These are phyloP conservation scores for Mycetomoellerius zeteki DNA, from an alignment of 1,140 invertebrate genomes.

Conservation along the genomic window DNA sequence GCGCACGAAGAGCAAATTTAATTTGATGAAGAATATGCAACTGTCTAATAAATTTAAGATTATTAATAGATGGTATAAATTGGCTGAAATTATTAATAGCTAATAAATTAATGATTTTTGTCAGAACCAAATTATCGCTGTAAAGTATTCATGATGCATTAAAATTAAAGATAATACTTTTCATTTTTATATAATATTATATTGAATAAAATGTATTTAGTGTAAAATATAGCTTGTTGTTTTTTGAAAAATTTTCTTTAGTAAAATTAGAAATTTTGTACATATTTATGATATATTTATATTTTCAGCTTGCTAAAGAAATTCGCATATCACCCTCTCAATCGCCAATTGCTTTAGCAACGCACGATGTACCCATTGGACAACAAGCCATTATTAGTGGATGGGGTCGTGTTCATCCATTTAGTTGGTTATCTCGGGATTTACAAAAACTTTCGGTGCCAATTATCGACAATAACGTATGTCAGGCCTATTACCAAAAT, in stretches of 20 bases:
- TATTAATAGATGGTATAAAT: neutral
- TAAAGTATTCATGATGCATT: neutral
- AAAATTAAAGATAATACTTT: neutral
- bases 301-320: slow-evolving; percentile 37
- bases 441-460: slow-evolving; percentile 56
- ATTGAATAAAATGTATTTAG: neutral
- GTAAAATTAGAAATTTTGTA: neutral
- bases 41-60: neutral
- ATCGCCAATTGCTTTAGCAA: slow-evolving; percentile 78
- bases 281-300: slow-evolving; percentile 8
- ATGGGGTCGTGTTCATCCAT: slow-evolving; percentile 81
- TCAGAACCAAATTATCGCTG: neutral
- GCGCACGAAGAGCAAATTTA: neutral
- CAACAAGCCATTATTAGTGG: slow-evolving; percentile 80
- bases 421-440: neutral
- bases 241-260: neutral
- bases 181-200: neutral
- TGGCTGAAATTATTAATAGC: neutral
- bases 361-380: slow-evolving; percentile 70
- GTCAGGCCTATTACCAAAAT: slow-evolving; percentile 40
- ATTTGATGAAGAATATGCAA: neutral
- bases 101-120: neutral
- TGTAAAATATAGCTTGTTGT: neutral
- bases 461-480: slow-evolving; percentile 37
- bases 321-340: neutral